phyloP scores from a whole-genome alignment of 2,797 vertebrate genomes.

The Catostomus latipinnis region DNA sequence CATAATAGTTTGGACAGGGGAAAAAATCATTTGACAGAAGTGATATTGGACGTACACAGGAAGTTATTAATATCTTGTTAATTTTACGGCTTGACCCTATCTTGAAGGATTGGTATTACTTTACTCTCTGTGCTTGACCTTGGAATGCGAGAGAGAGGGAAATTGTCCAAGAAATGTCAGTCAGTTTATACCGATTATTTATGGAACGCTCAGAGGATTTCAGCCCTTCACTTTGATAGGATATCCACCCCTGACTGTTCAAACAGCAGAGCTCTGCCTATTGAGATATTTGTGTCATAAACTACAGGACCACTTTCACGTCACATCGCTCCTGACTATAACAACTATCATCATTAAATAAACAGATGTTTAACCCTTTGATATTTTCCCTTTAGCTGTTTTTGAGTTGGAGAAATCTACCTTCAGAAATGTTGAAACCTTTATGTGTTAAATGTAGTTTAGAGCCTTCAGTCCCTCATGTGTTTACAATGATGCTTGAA shows the following conservation, averaged over 20 bases:
- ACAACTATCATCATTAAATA: constrained; percentile 22
- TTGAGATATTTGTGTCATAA: constrained; percentile 30
- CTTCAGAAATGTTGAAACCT: neutral
- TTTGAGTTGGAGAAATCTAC: neutral
- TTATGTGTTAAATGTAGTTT: neutral
- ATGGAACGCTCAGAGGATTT: constrained; percentile 25
- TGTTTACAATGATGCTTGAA: too few species aligned
- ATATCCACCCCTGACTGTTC: constrained; percentile 4
- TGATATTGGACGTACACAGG: constrained; percentile 9
- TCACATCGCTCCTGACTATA: constrained; percentile 19
- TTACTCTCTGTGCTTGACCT: constrained; percentile 62
- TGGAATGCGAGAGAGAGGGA: constrained; percentile 49
- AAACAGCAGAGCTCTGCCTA: constrained; percentile 8
- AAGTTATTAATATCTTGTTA: constrained; percentile 22
- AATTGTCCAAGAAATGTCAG: constrained; percentile 30
- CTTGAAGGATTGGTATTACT: constrained; percentile 65
- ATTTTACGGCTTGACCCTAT: constrained; percentile 67
- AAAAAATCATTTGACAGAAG: neutral
- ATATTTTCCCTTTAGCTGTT: neutral
- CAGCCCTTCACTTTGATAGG: neutral
- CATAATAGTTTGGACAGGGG: neutral
- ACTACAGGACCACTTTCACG: neutral
- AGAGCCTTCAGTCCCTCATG: too few species aligned
- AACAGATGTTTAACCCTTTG: neutral
- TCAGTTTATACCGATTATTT: constrained; percentile 38